These are phyloP conservation scores for Yponomeuta plumbellus DNA, from an alignment of 2,888 invertebrate genomes.

Conservation along the genomic window DNA sequence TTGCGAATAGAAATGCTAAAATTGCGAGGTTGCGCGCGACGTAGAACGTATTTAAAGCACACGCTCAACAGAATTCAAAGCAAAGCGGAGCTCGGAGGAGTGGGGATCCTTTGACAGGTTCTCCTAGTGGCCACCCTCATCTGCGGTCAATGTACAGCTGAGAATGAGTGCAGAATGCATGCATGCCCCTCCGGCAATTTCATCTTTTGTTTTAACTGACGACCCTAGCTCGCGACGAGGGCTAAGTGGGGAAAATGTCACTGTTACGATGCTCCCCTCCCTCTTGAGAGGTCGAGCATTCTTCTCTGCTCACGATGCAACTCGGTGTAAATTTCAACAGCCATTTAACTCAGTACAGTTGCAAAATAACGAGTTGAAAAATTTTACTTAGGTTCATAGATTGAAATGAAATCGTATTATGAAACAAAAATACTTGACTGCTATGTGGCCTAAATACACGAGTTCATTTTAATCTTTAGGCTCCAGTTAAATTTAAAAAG, in stretches of 20 bases:
- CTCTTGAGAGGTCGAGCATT: conserved; percentile 55
- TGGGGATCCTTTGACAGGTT: conserved; percentile 5
- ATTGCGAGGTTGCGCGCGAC: neutral
- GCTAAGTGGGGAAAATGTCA: conserved; percentile 60
- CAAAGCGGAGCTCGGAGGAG: neutral
- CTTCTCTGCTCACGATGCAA: conserved; percentile 47
- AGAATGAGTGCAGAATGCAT: conserved; percentile 38
- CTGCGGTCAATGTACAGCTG: conserved; percentile 58
- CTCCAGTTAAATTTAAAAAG: no score
- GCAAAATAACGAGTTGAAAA: no score
- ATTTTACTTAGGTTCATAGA: no score
- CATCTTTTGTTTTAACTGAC: conserved; percentile 67
- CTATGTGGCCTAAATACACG: no score
- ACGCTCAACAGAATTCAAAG: conserved; percentile 8
- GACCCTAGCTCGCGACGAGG: conserved; percentile 50
- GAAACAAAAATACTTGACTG: no score
- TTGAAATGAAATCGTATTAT: no score
- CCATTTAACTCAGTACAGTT: conserved; percentile 43
- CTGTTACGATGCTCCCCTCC: conserved; percentile 51
- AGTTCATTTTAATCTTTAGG: no score
- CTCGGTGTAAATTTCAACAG: conserved; percentile 57
- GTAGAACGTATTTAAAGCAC: neutral
- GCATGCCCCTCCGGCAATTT: conserved; percentile 55
- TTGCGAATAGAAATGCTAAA: neutral
- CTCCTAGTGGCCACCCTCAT: conserved; percentile 27